Conservation (phyloP, 2,888 invertebrate genomes). For the Meloe dianella region DNA sequence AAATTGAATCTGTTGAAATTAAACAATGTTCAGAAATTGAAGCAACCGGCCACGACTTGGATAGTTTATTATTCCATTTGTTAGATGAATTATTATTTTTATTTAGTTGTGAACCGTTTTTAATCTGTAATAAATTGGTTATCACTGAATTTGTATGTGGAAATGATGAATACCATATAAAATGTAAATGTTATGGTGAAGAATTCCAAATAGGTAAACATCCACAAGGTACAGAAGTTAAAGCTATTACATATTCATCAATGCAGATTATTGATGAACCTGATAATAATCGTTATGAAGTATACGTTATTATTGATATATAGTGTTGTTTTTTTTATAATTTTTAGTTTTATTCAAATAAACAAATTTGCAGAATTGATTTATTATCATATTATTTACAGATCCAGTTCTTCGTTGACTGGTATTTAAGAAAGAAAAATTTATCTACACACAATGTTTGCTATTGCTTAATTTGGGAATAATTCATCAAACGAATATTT, state of each 20-base stretch:
- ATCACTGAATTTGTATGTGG: constrained; percentile 83
- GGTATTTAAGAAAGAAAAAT: not conserved
- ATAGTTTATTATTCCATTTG: constrained; percentile 88
- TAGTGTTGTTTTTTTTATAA: constrained; percentile 59
- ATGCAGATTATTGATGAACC: constrained; percentile 89
- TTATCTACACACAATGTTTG: not conserved
- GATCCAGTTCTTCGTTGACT: not conserved
- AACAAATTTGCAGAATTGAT: not conserved
- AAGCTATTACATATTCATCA: constrained; percentile 98
- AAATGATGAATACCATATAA: constrained; percentile 74
- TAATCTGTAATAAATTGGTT: constrained; percentile 85
- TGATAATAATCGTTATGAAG: constrained; percentile 76
- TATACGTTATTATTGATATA: constrained; percentile 98
- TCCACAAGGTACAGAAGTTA: constrained; percentile 97
- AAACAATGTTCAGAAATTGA: constrained; percentile 79
- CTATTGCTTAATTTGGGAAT: constrained; percentile 43
- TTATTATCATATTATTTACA: constrained; percentile 7
- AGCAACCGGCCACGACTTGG: constrained; percentile 87
- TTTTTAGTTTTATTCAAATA: not conserved
- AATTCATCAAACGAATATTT: constrained; percentile 63
- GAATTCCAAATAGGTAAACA: constrained; percentile 91
- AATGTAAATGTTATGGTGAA: constrained; percentile 88
- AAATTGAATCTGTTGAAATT: constrained; percentile 82
- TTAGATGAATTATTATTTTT: constrained; percentile 92
- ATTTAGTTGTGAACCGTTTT: constrained; percentile 89